Percentiles rank a stretch among this genome's conserved stretches.
Evolutionary conservation across 2,113 vertebrate species (phyloP).

Genomic region (Scolopax mira): DNA sequence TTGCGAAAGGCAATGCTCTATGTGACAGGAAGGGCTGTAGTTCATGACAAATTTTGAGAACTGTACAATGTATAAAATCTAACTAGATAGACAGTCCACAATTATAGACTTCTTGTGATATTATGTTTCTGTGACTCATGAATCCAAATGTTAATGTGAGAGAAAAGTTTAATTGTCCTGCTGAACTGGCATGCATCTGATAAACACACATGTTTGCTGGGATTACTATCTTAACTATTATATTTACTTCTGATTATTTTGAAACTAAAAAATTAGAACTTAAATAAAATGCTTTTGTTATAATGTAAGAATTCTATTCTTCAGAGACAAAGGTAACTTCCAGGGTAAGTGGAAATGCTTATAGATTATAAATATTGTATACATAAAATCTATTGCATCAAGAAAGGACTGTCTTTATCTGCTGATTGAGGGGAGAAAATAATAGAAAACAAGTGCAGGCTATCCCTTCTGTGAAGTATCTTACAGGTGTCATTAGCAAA

Average conservation of each 20-base stretch:
- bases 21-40: background rate
- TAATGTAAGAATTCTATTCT: background rate
- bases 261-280: background rate
- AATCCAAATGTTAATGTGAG: slow-evolving; percentile 9
- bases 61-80: slow-evolving; percentile 2
- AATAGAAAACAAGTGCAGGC: background rate
- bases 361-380: background rate
- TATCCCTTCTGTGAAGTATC: background rate
- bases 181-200: background rate
- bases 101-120: background rate
- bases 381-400: background rate
- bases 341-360: background rate
- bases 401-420: background rate
- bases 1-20: background rate
- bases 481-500: background rate
- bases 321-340: background rate
- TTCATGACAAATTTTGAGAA: background rate
- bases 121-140: background rate
- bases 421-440: background rate
- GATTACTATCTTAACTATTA: background rate
- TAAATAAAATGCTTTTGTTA: background rate
- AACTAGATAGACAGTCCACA: background rate
- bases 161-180: background rate
- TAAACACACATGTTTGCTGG: background rate
- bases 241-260: background rate